These are phyloP conservation scores for Eulemur rufifrons DNA, from an alignment of 2,113 vertebrate genomes.

Conservation along the genomic window DNA sequence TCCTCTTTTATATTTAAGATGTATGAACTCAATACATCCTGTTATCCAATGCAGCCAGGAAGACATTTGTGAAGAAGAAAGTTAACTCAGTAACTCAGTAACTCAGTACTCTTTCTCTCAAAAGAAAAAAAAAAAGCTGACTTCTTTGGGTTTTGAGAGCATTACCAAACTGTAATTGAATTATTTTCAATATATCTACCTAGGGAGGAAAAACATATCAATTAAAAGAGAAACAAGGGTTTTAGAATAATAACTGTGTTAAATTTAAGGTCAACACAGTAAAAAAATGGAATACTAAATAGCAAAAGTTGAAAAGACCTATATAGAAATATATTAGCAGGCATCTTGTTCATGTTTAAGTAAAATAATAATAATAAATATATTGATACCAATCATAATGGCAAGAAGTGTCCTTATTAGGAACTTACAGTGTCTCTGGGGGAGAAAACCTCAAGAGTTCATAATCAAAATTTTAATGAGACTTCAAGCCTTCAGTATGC, in stretches of 20 bases:
- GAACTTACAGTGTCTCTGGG: background rate
- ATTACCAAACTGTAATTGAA: conserved; percentile 11
- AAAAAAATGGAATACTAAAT: background rate
- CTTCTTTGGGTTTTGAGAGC: conserved; percentile 51
- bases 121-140: background rate
- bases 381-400: background rate
- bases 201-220: background rate
- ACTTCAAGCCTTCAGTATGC: conserved; percentile 39
- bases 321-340: background rate
- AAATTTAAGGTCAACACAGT: background rate
- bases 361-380: background rate
- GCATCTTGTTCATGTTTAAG: background rate
- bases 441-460: background rate
- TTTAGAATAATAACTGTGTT: conserved; percentile 4
- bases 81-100: conserved; percentile 61
- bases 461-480: conserved; percentile 46
- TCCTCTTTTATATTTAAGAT: conserved; percentile 80
- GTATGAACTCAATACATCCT: conserved; percentile 81
- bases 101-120: background rate
- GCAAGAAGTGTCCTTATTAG: background rate
- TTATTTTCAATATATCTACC: background rate
- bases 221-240: background rate
- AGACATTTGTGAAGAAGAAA: conserved; percentile 74
- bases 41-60: conserved; percentile 76
- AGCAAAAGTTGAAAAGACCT: background rate